A percentile compares a stretch with the other conserved stretches of the same genome.
Evolutionary conservation across 2,888 invertebrate genomes (phyloP).

Genomic region (Iselma pallidipennis): DNA sequence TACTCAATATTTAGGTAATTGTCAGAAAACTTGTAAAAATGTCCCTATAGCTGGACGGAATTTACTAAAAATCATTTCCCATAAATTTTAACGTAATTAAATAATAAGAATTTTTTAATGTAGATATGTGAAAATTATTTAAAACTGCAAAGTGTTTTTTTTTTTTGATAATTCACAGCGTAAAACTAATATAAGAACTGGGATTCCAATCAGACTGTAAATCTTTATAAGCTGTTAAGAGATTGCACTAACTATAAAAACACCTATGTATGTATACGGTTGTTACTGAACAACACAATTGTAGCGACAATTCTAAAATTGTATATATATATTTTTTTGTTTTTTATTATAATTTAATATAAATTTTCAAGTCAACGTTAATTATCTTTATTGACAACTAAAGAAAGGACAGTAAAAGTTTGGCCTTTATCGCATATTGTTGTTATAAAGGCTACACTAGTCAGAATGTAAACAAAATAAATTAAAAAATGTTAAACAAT

Average conservation of each 20-base stretch:
- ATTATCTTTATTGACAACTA: background rate
- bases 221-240: background rate
- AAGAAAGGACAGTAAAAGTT: background rate
- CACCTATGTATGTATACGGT: background rate
- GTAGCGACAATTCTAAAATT: background rate
- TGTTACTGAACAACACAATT: background rate
- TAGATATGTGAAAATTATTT: background rate
- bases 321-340: too few species aligned
- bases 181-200: slow-evolving; percentile 16
- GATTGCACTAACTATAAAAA: background rate
- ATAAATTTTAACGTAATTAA: background rate
- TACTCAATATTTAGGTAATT: background rate
- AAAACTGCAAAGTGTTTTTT: background rate
- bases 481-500: too few species aligned
- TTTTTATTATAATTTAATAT: background rate
- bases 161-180: background rate
- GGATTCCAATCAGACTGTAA: slow-evolving; percentile 13
- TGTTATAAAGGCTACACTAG: background rate
- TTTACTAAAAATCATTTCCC: background rate
- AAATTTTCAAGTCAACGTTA: background rate
- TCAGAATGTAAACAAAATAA: too few species aligned
- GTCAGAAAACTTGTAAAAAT: background rate
- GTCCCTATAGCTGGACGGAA: background rate
- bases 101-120: background rate
- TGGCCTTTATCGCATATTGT: background rate